phyloP scores from a whole-genome alignment of 2,888 invertebrate species.

The Lutraria lutraria region DNA sequence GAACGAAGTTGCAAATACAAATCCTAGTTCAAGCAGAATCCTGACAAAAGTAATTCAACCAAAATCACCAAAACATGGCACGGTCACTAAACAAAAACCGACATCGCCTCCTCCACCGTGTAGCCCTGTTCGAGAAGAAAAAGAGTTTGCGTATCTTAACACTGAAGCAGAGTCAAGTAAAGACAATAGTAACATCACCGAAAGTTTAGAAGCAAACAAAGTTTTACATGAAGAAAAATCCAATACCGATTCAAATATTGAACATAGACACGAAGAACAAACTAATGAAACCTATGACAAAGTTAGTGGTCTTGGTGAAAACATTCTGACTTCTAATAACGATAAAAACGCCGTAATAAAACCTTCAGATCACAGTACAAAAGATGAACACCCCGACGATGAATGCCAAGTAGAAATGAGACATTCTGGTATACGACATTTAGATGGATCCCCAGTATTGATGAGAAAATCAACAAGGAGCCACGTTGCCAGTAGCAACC shows the following conservation, averaged over 20 bases:
- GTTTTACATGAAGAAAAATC: background rate
- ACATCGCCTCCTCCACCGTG: background rate
- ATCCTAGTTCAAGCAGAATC: background rate
- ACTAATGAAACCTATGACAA: background rate
- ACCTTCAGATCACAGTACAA: background rate
- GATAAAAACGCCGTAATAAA: background rate
- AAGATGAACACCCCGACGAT: background rate
- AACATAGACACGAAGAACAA: background rate
- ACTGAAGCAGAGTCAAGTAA: background rate
- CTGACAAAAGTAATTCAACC: background rate
- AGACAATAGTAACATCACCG: background rate
- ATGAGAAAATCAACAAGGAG: background rate
- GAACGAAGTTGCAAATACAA: background rate
- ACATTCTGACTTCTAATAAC: background rate
- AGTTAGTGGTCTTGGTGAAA: background rate
- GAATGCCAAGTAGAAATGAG: background rate
- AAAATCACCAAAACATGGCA: background rate
- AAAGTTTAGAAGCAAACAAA: too few relatives aligned
- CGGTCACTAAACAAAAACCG: background rate
- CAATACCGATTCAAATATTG: background rate
- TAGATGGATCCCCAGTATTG: background rate
- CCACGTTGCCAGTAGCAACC: background rate
- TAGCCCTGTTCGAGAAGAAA: constrained; percentile 10
- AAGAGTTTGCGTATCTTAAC: background rate
- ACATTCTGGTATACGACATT: background rate